Evolutionary conservation across 1,140 invertebrate species (phyloP).

Genomic region (Drosophila takahashii): DNA sequence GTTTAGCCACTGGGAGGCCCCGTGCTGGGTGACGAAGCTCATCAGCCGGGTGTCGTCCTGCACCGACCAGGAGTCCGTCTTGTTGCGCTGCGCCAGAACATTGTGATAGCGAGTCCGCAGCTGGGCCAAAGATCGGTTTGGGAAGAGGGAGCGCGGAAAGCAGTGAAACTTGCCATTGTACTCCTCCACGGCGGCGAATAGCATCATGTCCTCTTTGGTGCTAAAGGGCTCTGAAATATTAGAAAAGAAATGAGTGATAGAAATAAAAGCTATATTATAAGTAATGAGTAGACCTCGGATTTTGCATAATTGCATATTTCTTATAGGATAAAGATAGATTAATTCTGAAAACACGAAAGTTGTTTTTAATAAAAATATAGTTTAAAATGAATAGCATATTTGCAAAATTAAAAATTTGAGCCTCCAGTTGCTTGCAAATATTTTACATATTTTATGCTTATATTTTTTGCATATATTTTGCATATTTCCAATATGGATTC

Average conservation of each 20-base stretch:
- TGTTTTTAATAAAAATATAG: too few relatives aligned
- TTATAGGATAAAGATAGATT: too few relatives aligned
- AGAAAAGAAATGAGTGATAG: not conserved
- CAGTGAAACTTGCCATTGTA: constrained; percentile 87
- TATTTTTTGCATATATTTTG: too few relatives aligned
- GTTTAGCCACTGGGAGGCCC: constrained; percentile 84
- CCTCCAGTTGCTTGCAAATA: too few relatives aligned
- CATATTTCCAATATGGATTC: too few relatives aligned
- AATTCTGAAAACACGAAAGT: too few relatives aligned
- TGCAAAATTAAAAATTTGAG: too few relatives aligned
- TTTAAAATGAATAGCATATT: too few relatives aligned
- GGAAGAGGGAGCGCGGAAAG: constrained; percentile 85
- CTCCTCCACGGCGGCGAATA: constrained; percentile 86
- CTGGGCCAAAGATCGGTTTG: constrained; percentile 86
- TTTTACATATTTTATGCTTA: too few relatives aligned
- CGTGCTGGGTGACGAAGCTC: constrained; percentile 76
- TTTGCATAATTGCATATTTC: too few relatives aligned
- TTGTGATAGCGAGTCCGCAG: constrained; percentile 86
- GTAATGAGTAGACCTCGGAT: too few relatives aligned
- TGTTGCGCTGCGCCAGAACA: constrained; percentile 76
- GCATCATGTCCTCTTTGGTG: constrained; percentile 87
- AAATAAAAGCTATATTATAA: too few relatives aligned
- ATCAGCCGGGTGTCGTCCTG: constrained; percentile 85
- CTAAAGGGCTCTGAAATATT: constrained; percentile 83
- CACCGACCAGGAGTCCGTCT: constrained; percentile 84